Base-by-base conservation (phyloP, 2,113 vertebrate species). In the Pluvianellus socialis region DNA sequence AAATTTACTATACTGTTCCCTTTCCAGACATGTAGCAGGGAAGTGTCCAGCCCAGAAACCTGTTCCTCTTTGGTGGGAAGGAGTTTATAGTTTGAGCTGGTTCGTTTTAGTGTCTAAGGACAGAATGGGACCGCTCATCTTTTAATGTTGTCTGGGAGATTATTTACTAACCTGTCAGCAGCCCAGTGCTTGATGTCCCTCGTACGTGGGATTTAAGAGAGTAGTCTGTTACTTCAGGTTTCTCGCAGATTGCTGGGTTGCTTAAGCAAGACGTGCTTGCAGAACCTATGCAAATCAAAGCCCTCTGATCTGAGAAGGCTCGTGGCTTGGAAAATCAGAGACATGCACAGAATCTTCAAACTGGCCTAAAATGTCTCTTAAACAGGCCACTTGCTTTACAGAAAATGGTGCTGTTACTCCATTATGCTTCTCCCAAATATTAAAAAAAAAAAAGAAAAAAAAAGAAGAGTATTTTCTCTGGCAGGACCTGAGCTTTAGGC, bases 381-480 rank as follows among this genome's bases (percentile, higher is more conserved):
- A 95, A 70, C 33, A 66, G 70, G 59, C 16, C 20, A 19, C 53
- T 92, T 91, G 18, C n/a, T 84, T 82, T 79, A 28, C 33, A 86
- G 82, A 96, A 93, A 92, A 65, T 66, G 67, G 49, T 76, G 30
- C 56, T 89, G 17, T 92, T 91, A 33, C 27, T 90, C 86, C 45
- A 47, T 86, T 90, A 61, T 81, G 30, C 14, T 52, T 76, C 68
- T 73, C 76, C 47, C 45, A 94, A 47, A 58, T 83, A 81, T 38
- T 11, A 30, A 26, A 63, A 19, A 32, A 65, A 47, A 42, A 61
- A 38, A 23, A 38, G 38, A 44, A 44, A 44, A 44, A 44, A 44
- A 44, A 44, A 44, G 14, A 44, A 44, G 14, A 44, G 6, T 94
- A 49, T 96, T 96, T 97, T 95, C 62, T 83, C 91, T 97, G 96